Base-by-base conservation (phyloP, 2,797 vertebrate genomes). In the Acanthurus tractus region DNA sequence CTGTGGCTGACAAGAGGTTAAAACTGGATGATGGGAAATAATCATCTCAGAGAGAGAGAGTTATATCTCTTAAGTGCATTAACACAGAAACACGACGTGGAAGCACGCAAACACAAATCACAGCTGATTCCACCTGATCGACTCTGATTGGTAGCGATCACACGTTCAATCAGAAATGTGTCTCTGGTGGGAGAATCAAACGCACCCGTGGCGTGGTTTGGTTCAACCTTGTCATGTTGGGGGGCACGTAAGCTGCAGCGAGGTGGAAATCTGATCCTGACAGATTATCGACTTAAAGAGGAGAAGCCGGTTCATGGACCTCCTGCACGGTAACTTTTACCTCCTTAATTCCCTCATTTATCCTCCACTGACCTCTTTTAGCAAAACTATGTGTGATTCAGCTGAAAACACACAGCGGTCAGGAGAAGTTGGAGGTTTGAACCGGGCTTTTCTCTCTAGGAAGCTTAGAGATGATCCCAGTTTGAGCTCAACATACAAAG, bases 261-360 rank as follows among this genome's bases (percentile, higher is more conserved):
- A 83, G 73, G 45, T 82, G 63, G 73, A 78, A 81, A 90, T 89
- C 72, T 76, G 84, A 90, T 88, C 84, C 66, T 72, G 62, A 34
- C 56, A 87, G 89, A 91, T 93, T 92, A 94, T 76, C 34, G 76
- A 76, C 79, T 93, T 92, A 90, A 67, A 68, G 52, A 50, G 18
- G 45, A 76, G 72, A 79, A 79, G 45, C 56, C 1, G 34, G 52
- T 71, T 4, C 80, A 70, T 53, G 0, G 38, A 79, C 64, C 74
- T 83, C 66, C 78, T 64, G 48, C 73, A 74, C 25, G 15, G 73
- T 14, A 86, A 82, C 82, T 81, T 87, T 86, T 69, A 70, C 80
- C 78, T 88, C 34, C 29, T 82, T 76, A 88, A 88, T 15, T 74
- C 85, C 61, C 72, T 69, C 48, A 42, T 18, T 74, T 55, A 91